Evolutionary conservation across 1,140 invertebrate genomes (phyloP).

Genomic region (Megalopta genalis): DNA sequence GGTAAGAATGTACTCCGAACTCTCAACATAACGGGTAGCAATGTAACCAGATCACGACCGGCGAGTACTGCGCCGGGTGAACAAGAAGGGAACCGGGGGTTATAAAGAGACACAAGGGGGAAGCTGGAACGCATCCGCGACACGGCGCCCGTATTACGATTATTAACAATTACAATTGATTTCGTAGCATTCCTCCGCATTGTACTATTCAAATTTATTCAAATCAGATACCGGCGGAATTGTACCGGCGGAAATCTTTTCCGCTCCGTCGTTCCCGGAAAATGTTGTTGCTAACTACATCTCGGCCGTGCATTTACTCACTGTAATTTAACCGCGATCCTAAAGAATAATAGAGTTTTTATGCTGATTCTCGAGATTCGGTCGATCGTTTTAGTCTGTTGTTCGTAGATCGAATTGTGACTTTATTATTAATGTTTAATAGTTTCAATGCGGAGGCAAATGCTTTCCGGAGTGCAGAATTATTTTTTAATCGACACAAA

Average conservation of each 20-base stretch:
- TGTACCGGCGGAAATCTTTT: neutral
- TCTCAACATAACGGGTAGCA: constrained; percentile 74
- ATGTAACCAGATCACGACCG: constrained; percentile 75
- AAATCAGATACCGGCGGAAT: constrained; percentile 50
- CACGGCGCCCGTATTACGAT: constrained; percentile 66
- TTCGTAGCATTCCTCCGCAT: constrained; percentile 66
- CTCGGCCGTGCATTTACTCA: too few relatives aligned
- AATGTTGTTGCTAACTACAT: too few relatives aligned
- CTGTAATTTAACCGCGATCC: too few relatives aligned
- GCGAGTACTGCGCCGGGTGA: constrained; percentile 24
- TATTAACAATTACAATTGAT: constrained; percentile 76
- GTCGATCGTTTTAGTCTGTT: too few relatives aligned
- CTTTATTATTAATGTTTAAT: too few relatives aligned
- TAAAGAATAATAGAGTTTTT: too few relatives aligned
- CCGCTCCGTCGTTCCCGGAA: too few relatives aligned
- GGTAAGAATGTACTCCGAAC: constrained; percentile 68
- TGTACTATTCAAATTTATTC: constrained; percentile 74
- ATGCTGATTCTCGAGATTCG: too few relatives aligned
- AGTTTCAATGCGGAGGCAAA: too few relatives aligned
- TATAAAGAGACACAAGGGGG: constrained; percentile 30
- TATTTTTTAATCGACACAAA: too few relatives aligned
- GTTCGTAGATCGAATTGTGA: too few relatives aligned
- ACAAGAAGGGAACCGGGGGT: constrained; percentile 31
- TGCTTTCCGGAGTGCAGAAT: too few relatives aligned
- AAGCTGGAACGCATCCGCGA: constrained; percentile 46